These are phyloP conservation scores for Ditylenchus dipsaci DNA, from an alignment of 1,140 invertebrate genomes.

Conservation along the genomic window DNA sequence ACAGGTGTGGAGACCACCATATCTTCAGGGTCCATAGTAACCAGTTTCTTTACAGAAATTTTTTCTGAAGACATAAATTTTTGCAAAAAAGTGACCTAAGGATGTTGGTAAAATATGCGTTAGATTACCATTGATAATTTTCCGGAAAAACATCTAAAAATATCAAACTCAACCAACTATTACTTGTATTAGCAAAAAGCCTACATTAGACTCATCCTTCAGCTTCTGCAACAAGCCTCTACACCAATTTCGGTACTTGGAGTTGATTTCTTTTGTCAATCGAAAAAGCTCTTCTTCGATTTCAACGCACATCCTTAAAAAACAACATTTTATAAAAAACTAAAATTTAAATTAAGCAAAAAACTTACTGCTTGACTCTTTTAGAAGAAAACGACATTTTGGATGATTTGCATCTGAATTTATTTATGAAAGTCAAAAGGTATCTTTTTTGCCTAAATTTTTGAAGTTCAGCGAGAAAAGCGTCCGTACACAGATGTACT, in stretches of 20 bases:
- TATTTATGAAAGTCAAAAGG: too few relatives aligned
- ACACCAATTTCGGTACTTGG: constrained; percentile 7
- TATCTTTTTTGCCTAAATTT: too few relatives aligned
- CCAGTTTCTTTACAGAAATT: constrained; percentile 8
- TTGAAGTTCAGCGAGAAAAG: too few relatives aligned
- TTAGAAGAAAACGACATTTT: not conserved
- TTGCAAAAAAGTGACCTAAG: too few relatives aligned
- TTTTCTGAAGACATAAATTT: not conserved
- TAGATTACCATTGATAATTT: not conserved
- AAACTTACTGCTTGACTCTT: not conserved
- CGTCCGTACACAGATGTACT: too few relatives aligned
- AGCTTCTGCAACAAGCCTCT: not conserved
- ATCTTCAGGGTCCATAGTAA: constrained; percentile 7
- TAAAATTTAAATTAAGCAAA: too few relatives aligned
- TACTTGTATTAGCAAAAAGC: constrained; percentile 1
- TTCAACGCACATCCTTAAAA: not conserved
- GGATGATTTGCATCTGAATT: constrained; percentile 6
- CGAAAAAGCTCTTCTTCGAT: constrained; percentile 11
- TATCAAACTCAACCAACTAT: not conserved
- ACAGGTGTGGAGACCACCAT: not conserved
- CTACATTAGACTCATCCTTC: constrained; percentile 1
- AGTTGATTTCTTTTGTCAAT: not conserved
- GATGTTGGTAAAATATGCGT: too few relatives aligned
- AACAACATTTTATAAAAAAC: too few relatives aligned
- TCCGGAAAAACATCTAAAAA: constrained; percentile 9